Evolutionary conservation across 1,140 invertebrate species (phyloP).

Genomic region (Pseudoatta argentina): DNA sequence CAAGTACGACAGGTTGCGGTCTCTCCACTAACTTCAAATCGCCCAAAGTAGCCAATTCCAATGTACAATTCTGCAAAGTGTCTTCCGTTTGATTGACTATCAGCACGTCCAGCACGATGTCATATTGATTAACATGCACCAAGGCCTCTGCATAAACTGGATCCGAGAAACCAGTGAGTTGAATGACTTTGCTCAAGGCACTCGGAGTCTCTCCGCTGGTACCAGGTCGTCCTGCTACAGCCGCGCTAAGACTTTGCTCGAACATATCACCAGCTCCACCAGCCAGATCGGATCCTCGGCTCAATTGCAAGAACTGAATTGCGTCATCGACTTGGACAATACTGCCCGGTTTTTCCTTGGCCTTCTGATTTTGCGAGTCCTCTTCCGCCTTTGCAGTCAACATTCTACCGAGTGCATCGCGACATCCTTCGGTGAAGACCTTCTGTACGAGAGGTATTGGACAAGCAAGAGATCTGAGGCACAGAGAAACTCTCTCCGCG

Average conservation of each 20-base stretch:
- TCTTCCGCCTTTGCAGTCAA: conserved; percentile 93
- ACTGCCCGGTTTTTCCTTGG: conserved; percentile 90
- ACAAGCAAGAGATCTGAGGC: conserved; percentile 93
- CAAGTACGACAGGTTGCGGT: conserved; percentile 97
- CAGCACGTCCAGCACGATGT: conserved; percentile 98
- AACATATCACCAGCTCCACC: conserved; percentile 96
- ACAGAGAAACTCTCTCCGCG: conserved; percentile 95
- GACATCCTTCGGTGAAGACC: conserved; percentile 93
- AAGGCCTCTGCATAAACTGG: conserved; percentile 99
- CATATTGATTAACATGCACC: conserved; percentile 99
- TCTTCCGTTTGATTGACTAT: conserved; percentile 99
- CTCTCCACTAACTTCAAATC: conserved; percentile 99
- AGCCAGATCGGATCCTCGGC: conserved; percentile 90
- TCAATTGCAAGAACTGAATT: conserved; percentile 94
- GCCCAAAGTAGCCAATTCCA: conserved; percentile 98
- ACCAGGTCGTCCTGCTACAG: conserved; percentile 90
- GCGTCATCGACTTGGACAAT: conserved; percentile 95
- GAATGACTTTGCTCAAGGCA: conserved; percentile 96
- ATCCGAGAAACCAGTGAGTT: conserved; percentile 99
- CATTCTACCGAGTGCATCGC: conserved; percentile 94
- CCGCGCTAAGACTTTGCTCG: conserved; percentile 97
- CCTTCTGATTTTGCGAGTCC: conserved; percentile 88
- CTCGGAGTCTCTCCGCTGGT: conserved; percentile 87
- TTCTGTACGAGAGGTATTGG: conserved; percentile 90
- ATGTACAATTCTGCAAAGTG: conserved; percentile 98